These are phyloP conservation scores for Smutsia temminckii DNA, from an alignment of 2,797 vertebrate species.

Conservation along the genomic window DNA sequence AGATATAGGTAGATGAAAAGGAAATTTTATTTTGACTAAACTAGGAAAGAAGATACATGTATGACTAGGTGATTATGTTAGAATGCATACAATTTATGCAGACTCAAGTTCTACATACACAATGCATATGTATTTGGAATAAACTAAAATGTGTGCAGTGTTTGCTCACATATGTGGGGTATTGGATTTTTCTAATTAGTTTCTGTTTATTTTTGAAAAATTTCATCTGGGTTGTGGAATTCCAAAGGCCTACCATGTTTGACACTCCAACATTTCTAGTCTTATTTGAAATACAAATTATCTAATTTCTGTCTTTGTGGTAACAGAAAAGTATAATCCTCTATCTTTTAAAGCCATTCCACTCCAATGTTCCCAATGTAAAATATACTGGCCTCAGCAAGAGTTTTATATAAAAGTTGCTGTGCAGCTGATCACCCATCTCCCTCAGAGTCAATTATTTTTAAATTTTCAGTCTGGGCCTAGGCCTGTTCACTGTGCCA, in stretches of 20 bases:
- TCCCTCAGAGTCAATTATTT: slow-evolving; percentile 76
- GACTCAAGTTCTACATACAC: not conserved
- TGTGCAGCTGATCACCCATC: slow-evolving; percentile 69
- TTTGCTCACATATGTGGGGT: not conserved
- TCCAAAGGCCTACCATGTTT: not conserved
- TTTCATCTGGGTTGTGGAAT: not conserved
- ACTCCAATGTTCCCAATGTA: slow-evolving; percentile 37
- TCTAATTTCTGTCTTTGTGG: not conserved
- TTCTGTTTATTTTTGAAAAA: not conserved
- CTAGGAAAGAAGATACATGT: not conserved
- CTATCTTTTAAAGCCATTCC: slow-evolving; percentile 14
- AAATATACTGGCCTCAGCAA: slow-evolving; percentile 42
- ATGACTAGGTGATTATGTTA: not conserved
- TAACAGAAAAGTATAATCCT: not conserved
- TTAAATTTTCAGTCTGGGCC: slow-evolving; percentile 73
- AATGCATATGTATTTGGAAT: not conserved
- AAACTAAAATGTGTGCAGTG: not conserved
- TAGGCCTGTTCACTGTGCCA: slow-evolving; percentile 64
- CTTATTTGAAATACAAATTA: not conserved
- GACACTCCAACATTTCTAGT: not conserved
- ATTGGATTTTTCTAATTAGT: not conserved
- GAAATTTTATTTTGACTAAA: not conserved
- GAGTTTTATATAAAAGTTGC: slow-evolving; percentile 62
- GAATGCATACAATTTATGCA: not conserved
- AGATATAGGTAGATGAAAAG: not conserved